These are phyloP conservation scores for Ctenodactylus gundi DNA, from an alignment of 2,113 vertebrate genomes.

Conservation along the genomic window DNA sequence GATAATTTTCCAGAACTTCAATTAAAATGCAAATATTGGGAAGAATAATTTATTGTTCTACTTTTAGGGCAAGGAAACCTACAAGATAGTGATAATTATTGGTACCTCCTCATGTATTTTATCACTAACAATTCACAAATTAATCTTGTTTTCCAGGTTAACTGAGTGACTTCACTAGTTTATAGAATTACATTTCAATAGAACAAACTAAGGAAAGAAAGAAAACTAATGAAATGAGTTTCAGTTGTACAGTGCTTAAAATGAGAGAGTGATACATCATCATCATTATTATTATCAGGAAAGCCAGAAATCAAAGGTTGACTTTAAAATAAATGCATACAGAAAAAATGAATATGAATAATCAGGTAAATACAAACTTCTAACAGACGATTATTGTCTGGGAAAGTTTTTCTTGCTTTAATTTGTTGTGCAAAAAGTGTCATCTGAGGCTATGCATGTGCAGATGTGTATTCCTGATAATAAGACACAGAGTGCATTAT, in stretches of 20 bases:
- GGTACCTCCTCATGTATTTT: background rate
- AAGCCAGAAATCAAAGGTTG: background rate
- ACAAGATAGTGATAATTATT: background rate
- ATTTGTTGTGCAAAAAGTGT: background rate
- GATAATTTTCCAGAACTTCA: slow-evolving; percentile 55
- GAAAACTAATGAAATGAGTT: background rate
- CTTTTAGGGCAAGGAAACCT: slow-evolving; percentile 23
- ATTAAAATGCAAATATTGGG: slow-evolving; percentile 65
- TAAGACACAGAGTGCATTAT: background rate
- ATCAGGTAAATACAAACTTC: background rate
- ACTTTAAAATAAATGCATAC: background rate
- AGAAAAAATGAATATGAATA: background rate
- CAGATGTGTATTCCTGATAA: accelerated
- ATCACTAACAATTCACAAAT: background rate
- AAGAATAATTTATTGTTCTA: slow-evolving; percentile 32
- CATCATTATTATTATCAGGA: background rate
- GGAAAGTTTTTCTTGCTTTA: background rate
- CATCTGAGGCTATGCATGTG: background rate
- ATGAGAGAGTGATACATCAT: background rate
- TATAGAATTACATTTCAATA: too few relatives aligned
- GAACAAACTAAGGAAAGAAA: too few relatives aligned
- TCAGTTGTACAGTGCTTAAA: background rate
- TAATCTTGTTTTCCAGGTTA: background rate
- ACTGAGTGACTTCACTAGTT: background rate
- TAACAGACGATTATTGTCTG: background rate